Evolutionary conservation across 1,140 invertebrate species (phyloP).

Genomic region (Sycophila sp.): DNA sequence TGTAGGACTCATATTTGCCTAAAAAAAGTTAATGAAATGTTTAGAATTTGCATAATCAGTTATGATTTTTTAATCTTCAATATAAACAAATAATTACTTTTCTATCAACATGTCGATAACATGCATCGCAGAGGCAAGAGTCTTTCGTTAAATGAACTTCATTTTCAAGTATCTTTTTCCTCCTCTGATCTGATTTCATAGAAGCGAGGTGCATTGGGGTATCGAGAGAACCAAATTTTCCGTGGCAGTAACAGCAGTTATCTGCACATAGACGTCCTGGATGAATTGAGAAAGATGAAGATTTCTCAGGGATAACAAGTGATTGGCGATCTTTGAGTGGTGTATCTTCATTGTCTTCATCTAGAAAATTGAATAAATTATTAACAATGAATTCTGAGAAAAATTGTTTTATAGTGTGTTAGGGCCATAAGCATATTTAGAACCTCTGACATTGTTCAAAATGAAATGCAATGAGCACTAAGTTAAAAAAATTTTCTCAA

Average conservation of each 20-base stretch:
- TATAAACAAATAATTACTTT: constrained; percentile 71
- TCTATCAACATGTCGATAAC: constrained; percentile 83
- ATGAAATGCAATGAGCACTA: too few relatives aligned
- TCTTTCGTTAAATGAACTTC: constrained; percentile 82
- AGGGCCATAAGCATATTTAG: too few relatives aligned
- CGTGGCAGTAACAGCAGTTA: constrained; percentile 85
- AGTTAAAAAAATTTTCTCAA: too few relatives aligned
- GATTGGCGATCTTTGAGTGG: constrained; percentile 67
- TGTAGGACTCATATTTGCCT: constrained; percentile 63
- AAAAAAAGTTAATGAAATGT: not conserved
- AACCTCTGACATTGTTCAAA: too few relatives aligned
- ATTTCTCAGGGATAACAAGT: constrained; percentile 85
- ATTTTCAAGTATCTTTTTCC: constrained; percentile 79
- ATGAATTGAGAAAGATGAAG: constrained; percentile 85
- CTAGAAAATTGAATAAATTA: constrained; percentile 32
- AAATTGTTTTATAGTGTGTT: not conserved
- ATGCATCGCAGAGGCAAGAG: constrained; percentile 86
- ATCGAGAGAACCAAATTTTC: constrained; percentile 85
- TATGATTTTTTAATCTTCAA: constrained; percentile 27
- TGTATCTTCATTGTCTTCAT: constrained; percentile 68
- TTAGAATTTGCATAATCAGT: not conserved
- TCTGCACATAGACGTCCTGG: constrained; percentile 81
- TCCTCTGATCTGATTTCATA: constrained; percentile 80
- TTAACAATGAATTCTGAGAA: not conserved
- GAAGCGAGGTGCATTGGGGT: constrained; percentile 87